Evolutionary conservation across 2,888 invertebrate genomes (phyloP).

Genomic region (Chouioia cunea): DNA sequence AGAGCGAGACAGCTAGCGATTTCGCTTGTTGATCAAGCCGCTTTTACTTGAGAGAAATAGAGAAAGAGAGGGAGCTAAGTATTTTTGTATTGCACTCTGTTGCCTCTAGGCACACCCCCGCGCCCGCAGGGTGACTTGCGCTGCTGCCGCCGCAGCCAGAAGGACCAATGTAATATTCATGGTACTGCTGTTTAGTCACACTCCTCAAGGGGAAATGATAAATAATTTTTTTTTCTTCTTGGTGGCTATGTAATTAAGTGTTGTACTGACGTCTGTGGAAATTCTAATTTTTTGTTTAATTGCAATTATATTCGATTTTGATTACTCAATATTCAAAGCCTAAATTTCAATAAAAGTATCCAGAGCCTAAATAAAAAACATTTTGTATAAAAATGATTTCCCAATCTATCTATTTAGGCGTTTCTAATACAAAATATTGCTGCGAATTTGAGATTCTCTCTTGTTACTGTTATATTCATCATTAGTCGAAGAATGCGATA

Average conservation of each 20-base stretch:
- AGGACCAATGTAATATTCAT: constrained; percentile 43
- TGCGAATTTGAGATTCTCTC: no score
- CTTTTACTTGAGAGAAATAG: background rate
- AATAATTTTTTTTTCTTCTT: constrained; percentile 17
- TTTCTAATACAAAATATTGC: no score
- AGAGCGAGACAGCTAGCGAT: background rate
- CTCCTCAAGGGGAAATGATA: constrained; percentile 16
- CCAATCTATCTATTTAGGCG: no score
- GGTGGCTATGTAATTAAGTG: constrained; percentile 1
- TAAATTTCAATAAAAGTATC: no score
- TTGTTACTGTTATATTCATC: no score
- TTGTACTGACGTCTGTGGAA: no score
- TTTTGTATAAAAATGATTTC: no score
- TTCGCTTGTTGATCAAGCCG: constrained; percentile 36
- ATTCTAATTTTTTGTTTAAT: no score
- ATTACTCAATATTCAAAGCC: no score
- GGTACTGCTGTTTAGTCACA: constrained; percentile 40
- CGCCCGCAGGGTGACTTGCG: background rate
- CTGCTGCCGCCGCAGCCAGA: constrained; percentile 6
- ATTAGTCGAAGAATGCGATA: no score
- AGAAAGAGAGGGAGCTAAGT: constrained; percentile 17
- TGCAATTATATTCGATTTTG: no score
- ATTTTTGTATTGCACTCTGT: constrained; percentile 40
- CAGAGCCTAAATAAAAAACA: no score
- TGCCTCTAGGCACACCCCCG: constrained; percentile 11